Base-by-base conservation (phyloP, 2,888 invertebrate genomes). In the Dicyrtoma fusca region DNA sequence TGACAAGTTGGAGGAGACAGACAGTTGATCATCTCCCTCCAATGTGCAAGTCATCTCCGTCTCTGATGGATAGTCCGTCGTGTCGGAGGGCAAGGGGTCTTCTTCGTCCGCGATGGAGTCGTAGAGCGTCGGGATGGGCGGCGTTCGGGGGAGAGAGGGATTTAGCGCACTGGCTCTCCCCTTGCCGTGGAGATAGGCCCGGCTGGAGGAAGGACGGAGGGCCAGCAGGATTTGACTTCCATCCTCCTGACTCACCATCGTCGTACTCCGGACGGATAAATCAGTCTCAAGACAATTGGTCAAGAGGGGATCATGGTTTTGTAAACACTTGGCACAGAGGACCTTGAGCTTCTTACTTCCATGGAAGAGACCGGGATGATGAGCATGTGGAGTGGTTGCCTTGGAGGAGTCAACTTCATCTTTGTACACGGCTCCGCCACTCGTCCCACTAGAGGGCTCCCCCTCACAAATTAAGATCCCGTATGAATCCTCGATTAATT, bases 271-370 rank as follows among this genome's bases (percentile, higher is more conserved):
- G 59, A 62, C 25, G 3, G 34, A 34, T 34, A 34, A 34, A 62
- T 74, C 63, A 63, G 71, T 74, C 70, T 74, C 74, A 13, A 72
- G 69, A 73, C 81, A 81, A 74, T 79, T 77, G 70, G 81, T 79
- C 70, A 81, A 69, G 63, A 81, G 77, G 17, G 81, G 81, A 75
- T 81, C 81, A 75, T 81, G 81, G 74, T 80, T 80, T 75, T 78
- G 77, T 69, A 81, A 74, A 68, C 81, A 81, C 74, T 79, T 80
- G 69, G 81, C 81, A 77, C 81, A 81, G 14, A 81, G 75, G 49
- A 81, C 77, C 72, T 73, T 76, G 47, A 81, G 70, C 76, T 76
- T 47, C 44, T 47, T 61, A 57, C 61, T 42, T 44, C 11, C 63
- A 70, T 51, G 69, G 45, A 68, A 47, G 72, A 51, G 69, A 64